These are phyloP conservation scores for Naja naja DNA, from an alignment of 2,113 vertebrate species.

Conservation along the genomic window DNA sequence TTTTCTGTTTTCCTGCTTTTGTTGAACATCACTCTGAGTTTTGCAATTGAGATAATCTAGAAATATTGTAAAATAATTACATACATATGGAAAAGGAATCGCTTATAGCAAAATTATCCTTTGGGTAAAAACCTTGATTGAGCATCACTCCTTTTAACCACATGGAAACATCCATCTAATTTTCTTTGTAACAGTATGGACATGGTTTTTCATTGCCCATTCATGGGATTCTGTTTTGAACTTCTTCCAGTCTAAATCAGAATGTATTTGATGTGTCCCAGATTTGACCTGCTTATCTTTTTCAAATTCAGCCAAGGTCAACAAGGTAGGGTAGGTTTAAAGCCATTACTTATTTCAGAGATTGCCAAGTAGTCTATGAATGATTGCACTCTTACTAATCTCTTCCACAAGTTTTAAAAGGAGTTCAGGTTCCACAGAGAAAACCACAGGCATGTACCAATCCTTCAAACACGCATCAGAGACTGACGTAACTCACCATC, in stretches of 20 bases:
- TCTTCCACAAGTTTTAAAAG: not conserved
- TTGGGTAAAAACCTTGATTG: not conserved
- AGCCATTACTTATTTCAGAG: not conserved
- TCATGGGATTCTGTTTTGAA: not conserved
- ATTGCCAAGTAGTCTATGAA: not conserved
- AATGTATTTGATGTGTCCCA: not conserved
- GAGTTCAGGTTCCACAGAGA: not conserved
- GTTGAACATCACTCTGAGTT: not conserved
- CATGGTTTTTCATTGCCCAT: not conserved
- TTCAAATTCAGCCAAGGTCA: not conserved
- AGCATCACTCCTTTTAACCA: not conserved
- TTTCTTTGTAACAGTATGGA: not conserved
- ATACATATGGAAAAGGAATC: not conserved
- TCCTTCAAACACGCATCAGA: not conserved
- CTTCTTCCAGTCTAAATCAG: not conserved
- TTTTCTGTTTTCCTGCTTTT: not conserved
- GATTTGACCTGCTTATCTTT: not conserved
- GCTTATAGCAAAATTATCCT: not conserved
- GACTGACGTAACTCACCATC: constrained; percentile 57
- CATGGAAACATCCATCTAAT: not conserved
- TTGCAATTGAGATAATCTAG: not conserved
- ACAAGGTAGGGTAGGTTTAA: not conserved
- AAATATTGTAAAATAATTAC: not conserved
- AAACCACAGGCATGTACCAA: not conserved
- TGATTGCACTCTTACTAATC: not conserved